phyloP scores from a whole-genome alignment of 2,113 vertebrate species.

The Rhea americana region DNA sequence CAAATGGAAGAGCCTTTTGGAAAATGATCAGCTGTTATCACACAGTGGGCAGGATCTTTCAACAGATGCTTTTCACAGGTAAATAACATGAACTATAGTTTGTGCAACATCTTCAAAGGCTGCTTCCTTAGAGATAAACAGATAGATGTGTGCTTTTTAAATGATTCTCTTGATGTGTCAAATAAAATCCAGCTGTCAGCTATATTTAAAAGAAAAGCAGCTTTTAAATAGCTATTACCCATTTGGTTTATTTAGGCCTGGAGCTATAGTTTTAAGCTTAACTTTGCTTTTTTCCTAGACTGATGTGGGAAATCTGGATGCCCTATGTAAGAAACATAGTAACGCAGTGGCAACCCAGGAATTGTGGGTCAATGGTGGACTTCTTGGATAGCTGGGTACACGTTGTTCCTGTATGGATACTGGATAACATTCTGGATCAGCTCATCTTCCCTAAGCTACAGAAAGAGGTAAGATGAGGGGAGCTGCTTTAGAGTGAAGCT shows the following conservation, averaged over 20 bases:
- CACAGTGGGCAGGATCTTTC: conserved; percentile 86
- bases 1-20: conserved; percentile 93
- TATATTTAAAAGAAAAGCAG: background rate
- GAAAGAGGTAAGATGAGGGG: conserved; percentile 82
- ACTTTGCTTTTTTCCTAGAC: conserved; percentile 62
- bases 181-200: background rate
- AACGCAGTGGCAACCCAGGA: conserved; percentile 89
- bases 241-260: background rate
- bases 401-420: conserved; percentile 89
- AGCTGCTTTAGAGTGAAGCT: fast-evolving
- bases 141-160: background rate
- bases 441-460: conserved; percentile 96
- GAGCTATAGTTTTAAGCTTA: background rate
- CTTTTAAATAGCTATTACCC: background rate
- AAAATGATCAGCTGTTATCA: conserved; percentile 86
- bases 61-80: conserved; percentile 96
- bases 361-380: conserved; percentile 93
- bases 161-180: background rate
- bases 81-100: background rate
- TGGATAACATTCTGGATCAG: conserved; percentile 93
- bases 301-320: conserved; percentile 97
- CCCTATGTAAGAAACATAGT: conserved; percentile 87
- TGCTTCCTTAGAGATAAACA: background rate
- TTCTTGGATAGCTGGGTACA: conserved; percentile 92
- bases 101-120: background rate